phyloP scores from a whole-genome alignment of 1,140 invertebrate genomes.

The Drosophila arawakana region DNA sequence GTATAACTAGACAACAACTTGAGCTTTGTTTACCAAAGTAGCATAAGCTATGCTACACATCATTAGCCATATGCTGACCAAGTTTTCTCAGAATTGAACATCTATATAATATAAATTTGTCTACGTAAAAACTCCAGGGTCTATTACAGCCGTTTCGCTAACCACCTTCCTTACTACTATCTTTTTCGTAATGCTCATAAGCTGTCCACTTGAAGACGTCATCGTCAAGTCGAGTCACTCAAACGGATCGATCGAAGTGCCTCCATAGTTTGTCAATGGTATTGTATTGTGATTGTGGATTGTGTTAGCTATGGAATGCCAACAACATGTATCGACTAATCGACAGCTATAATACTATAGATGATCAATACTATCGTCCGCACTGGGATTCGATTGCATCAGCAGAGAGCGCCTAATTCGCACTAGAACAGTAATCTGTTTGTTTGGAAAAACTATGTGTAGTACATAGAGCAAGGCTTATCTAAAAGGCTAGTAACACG shows the following conservation, averaged over 20 bases:
- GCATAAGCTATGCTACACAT: too few species aligned
- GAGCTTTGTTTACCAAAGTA: too few species aligned
- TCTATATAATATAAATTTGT: too few species aligned
- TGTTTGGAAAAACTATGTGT: constrained; percentile 19
- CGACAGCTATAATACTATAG: constrained; percentile 8
- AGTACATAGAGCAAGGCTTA: constrained; percentile 12
- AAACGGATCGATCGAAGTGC: not conserved
- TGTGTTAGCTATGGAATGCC: not conserved
- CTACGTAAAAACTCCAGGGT: too few species aligned
- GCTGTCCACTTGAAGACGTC: constrained; percentile 11
- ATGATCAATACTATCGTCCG: constrained; percentile 15
- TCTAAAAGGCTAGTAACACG: not conserved
- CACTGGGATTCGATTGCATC: constrained; percentile 30
- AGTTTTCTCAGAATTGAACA: too few species aligned
- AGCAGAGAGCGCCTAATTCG: not conserved
- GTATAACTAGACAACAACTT: too few species aligned
- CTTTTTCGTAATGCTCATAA: constrained; percentile 6
- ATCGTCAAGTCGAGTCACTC: not conserved
- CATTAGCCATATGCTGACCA: too few species aligned
- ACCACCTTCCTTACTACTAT: too few species aligned
- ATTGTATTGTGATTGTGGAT: constrained; percentile 10
- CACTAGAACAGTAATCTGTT: constrained; percentile 27
- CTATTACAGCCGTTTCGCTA: too few species aligned
- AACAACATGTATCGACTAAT: constrained; percentile 11
- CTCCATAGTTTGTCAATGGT: not conserved